These are phyloP conservation scores for Leucophora obtusa DNA, from an alignment of 2,888 invertebrate species.

Conservation along the genomic window DNA sequence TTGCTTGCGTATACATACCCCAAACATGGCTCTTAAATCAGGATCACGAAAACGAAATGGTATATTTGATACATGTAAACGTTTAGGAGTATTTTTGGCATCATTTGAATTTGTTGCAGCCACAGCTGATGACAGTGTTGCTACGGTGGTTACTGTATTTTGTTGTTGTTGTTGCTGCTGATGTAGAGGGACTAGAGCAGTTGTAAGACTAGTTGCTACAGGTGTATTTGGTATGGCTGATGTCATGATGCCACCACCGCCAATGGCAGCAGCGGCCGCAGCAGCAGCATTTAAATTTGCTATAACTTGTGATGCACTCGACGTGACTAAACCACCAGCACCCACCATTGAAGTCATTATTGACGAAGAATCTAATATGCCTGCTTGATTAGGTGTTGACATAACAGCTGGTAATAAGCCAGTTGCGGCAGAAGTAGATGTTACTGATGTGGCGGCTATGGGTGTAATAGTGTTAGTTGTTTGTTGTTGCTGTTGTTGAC, in stretches of 20 bases:
- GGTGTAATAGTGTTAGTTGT: slow-evolving; percentile 51
- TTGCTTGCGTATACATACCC: slow-evolving; percentile 81
- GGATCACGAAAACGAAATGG: slow-evolving; percentile 99
- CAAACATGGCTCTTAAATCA: slow-evolving; percentile 98
- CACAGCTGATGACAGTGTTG: slow-evolving; percentile 76
- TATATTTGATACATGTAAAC: slow-evolving; percentile 99
- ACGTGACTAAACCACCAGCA: slow-evolving; percentile 67
- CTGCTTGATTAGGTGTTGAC: slow-evolving; percentile 67
- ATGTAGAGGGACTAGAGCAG: slow-evolving; percentile 79
- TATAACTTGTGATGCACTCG: slow-evolving; percentile 76
- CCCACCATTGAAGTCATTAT: slow-evolving; percentile 70
- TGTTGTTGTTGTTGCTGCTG: slow-evolving; percentile 65
- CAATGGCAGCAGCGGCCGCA: slow-evolving; percentile 69
- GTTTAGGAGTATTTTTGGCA: slow-evolving; percentile 88
- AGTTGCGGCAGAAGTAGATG: slow-evolving; percentile 72
- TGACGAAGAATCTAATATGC: slow-evolving; percentile 67
- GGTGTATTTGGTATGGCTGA: slow-evolving; percentile 78
- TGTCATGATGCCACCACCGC: slow-evolving; percentile 72
- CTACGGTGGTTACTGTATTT: slow-evolving; percentile 73
- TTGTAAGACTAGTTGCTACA: slow-evolving; percentile 77
- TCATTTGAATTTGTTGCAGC: slow-evolving; percentile 76
- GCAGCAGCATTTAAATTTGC: slow-evolving; percentile 76
- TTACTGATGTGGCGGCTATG: slow-evolving; percentile 69
- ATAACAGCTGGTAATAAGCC: slow-evolving; percentile 73
- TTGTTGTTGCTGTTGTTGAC: slow-evolving; percentile 67